phyloP scores from a whole-genome alignment of 2,797 vertebrate species.

The Crax fasciolata region DNA sequence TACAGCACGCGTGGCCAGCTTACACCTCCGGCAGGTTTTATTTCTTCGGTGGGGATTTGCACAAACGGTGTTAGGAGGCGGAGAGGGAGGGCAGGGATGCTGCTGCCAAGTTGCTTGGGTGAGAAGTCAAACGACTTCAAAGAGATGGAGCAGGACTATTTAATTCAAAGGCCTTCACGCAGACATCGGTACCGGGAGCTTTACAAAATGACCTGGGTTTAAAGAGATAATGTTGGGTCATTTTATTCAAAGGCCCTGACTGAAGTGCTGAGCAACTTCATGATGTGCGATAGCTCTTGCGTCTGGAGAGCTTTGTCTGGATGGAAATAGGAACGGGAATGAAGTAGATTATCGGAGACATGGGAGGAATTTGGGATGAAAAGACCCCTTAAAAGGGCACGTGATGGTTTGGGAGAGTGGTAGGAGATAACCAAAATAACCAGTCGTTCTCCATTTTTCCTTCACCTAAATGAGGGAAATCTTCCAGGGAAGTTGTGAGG shows the following conservation, averaged over 20 bases:
- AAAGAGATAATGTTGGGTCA: not conserved
- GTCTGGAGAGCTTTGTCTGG: not conserved
- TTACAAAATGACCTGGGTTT: not conserved
- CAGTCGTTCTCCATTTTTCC: rapidly evolving
- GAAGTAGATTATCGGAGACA: not conserved
- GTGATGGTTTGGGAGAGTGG: rapidly evolving
- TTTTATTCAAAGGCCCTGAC: not conserved
- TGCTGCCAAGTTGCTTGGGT: not conserved
- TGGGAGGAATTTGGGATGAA: not conserved
- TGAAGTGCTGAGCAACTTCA: not conserved
- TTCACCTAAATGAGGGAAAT: not conserved
- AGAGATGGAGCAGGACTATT: not conserved
- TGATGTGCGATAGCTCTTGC: rapidly evolving
- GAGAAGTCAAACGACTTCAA: conserved; percentile 59
- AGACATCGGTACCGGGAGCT: not conserved
- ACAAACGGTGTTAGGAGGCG: conserved; percentile 4
- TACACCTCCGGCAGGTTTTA: conserved; percentile 34
- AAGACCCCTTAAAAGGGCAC: rapidly evolving
- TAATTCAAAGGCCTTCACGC: not conserved
- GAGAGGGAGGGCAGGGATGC: not conserved
- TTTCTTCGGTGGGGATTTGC: conserved; percentile 48
- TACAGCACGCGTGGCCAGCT: not conserved
- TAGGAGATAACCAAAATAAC: not conserved
- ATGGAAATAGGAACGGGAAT: not conserved
- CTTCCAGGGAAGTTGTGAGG: not conserved